Conservation (phyloP, 2,888 invertebrate species). For the Macropis europaea region DNA sequence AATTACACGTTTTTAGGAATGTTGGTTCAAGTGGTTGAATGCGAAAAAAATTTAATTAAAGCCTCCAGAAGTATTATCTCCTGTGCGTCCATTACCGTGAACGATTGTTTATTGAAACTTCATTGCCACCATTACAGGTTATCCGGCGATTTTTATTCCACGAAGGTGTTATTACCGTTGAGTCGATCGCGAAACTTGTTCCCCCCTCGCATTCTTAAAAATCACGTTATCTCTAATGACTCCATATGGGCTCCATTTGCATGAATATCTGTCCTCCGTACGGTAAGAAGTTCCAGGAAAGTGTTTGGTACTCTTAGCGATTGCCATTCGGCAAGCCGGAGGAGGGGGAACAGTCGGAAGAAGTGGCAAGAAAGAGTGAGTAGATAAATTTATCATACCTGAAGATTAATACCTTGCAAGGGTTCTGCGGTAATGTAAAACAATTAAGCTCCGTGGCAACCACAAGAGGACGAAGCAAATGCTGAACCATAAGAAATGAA, state of each 20-base stretch:
- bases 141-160: neutral
- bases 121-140: neutral
- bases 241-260: constrained; percentile 25
- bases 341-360: neutral
- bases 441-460: constrained; percentile 23
- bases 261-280: constrained; percentile 20
- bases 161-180: neutral
- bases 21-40: neutral
- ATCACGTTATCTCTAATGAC: constrained; percentile 22
- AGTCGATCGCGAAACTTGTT: constrained; percentile 1
- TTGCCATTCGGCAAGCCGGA: neutral
- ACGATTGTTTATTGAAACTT: neutral
- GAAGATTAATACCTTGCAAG: constrained; percentile 26
- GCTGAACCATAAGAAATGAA: neutral
- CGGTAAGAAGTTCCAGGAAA: constrained; percentile 29
- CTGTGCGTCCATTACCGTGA: neutral
- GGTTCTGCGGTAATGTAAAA: constrained; percentile 32
- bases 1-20: no score
- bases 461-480: neutral
- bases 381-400: constrained; percentile 35
- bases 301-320: constrained; percentile 23
- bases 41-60: neutral
- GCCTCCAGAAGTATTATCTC: neutral
- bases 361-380: neutral
- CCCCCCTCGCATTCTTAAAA: neutral